phyloP scores from a whole-genome alignment of 2,113 vertebrate genomes.

The Raja brachyura region DNA sequence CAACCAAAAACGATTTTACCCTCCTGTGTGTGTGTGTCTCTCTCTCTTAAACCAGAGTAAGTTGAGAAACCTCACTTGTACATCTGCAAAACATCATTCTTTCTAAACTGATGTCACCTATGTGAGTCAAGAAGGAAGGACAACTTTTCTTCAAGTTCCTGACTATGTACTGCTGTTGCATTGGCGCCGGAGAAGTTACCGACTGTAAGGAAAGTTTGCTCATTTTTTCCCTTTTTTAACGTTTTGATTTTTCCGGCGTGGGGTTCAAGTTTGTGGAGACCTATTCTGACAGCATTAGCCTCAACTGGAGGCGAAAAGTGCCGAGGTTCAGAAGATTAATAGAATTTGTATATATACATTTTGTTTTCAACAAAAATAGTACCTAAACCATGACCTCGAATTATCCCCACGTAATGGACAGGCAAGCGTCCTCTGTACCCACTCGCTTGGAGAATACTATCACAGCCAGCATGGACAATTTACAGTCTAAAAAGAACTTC shows the following conservation, averaged over 20 bases:
- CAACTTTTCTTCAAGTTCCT: conserved; percentile 39
- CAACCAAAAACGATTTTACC: conserved; percentile 42
- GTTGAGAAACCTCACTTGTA: conserved; percentile 52
- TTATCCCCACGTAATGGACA: conserved; percentile 91
- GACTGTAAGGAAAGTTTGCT: conserved; percentile 37
- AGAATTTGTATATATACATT: neutral
- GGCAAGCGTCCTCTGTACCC: conserved; percentile 68
- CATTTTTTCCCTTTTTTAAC: conserved; percentile 37
- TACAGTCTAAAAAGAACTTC: conserved; percentile 98
- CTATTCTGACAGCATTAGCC: conserved; percentile 19
- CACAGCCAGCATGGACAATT: conserved; percentile 77
- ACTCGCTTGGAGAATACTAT: conserved; percentile 84
- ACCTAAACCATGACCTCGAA: conserved; percentile 80
- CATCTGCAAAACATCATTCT: conserved; percentile 74
- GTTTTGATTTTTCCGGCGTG: conserved; percentile 39
- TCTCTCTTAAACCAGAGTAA: conserved; percentile 47
- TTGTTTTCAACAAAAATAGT: conserved; percentile 9
- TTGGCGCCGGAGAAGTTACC: conserved; percentile 39
- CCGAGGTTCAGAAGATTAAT: neutral
- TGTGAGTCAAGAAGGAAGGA: conserved; percentile 53
- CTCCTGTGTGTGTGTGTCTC: conserved; percentile 44
- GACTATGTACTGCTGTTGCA: conserved; percentile 44
- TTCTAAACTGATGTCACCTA: conserved; percentile 60
- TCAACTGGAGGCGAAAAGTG: conserved; percentile 47
- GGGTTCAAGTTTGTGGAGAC: conserved; percentile 25